Base-by-base conservation (phyloP, 2,797 vertebrate genomes). In the Tinamus major region DNA sequence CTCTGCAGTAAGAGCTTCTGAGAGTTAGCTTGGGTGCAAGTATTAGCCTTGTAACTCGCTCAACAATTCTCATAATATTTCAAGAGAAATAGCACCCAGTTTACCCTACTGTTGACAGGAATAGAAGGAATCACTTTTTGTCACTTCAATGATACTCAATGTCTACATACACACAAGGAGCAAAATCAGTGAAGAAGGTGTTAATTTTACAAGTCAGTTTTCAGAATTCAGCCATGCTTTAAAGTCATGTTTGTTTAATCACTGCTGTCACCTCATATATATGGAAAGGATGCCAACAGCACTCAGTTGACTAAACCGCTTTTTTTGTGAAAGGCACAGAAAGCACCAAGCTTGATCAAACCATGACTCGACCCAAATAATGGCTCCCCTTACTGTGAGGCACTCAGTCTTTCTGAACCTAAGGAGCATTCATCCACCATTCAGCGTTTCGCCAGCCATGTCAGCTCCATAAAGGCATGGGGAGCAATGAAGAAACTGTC, bases 171-270 rank as follows among this genome's bases (percentile, higher is more conserved):
- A 72, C 42, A 67, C 2, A 44, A 0, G 0, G 35, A 79, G 37
- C 75, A 91, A n/a, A n/a, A 71, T n/a, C 71, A 62, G 61, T 0
- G 44, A 92, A 65, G 41, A 20, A 85, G 81, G 81, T 53, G 3
- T 48, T 94, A 77, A 95, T 87, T 90, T 80, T 78, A 87, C 41
- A 85, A 87, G 81, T 35, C 75, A 0, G 33, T 51, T 93, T 91
- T 92, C 10, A 94, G 86, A 80, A 19, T 48, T 55, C 72, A 87
- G 71, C 37, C 71, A 87, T 1, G 0, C 62, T 94, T 94, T 74
- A 35, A 93, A 93, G 80, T 87, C 29, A 2, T 35, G 71, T 92
- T 94, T 94, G 76, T 91, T 94, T 84, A 96, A 94, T 81, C 75
- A 27, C 84, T 87, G 83, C 86, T 95, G 74, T 70, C 79, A 92